phyloP scores from a whole-genome alignment of 2,888 invertebrate species.

The Acheta domesticus region DNA sequence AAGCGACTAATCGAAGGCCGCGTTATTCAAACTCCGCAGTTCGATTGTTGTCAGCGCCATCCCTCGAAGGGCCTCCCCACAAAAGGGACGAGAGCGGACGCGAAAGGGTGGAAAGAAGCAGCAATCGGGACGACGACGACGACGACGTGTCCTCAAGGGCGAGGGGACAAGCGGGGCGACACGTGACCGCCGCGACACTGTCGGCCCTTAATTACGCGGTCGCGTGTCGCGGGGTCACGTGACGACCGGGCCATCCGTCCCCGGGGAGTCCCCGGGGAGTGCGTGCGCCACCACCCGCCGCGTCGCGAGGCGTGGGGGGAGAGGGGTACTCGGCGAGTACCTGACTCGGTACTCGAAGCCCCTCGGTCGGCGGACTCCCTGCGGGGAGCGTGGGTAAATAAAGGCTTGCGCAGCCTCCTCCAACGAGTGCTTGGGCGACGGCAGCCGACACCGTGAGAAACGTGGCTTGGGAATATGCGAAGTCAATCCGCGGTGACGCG shows the following conservation, averaged over 20 bases:
- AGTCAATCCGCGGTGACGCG: too few species aligned
- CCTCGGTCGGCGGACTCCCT: too few species aligned
- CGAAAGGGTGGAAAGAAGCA: conserved; percentile 4
- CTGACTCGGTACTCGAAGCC: too few species aligned
- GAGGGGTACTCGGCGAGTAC: too few species aligned
- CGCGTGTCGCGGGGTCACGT: background rate
- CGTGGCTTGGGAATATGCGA: too few species aligned
- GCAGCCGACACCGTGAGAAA: too few species aligned
- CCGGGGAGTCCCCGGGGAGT: background rate
- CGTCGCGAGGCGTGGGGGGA: too few species aligned
- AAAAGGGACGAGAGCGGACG: background rate
- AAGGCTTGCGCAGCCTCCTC: too few species aligned
- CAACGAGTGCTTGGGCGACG: too few species aligned
- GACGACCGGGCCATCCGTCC: background rate
- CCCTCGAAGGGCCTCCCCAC: background rate
- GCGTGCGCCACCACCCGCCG: background rate
- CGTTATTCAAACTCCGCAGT: background rate
- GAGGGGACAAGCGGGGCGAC: background rate
- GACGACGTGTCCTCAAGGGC: background rate
- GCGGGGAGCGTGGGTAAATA: too few species aligned
- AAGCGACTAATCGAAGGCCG: background rate
- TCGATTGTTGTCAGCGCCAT: background rate
- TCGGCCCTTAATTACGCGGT: conserved; percentile 18
- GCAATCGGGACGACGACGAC: background rate
- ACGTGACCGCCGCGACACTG: conserved; percentile 4